A percentile compares a stretch with the other conserved stretches of the same genome.
Evolutionary conservation across 2,113 vertebrate genomes (phyloP).

Genomic region (Neofelis nebulosa): DNA sequence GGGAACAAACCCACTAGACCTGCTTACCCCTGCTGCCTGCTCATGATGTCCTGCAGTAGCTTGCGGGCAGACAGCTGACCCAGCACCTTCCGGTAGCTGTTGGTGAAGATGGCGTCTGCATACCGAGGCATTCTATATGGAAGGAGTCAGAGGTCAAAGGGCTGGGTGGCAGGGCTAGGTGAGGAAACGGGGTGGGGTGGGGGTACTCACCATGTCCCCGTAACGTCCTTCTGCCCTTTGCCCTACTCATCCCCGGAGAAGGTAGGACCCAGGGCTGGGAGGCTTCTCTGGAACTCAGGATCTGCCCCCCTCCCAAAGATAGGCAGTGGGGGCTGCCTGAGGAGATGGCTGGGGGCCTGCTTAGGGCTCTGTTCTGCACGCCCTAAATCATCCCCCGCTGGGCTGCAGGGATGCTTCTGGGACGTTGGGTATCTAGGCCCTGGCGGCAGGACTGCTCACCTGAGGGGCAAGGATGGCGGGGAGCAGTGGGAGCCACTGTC

Average conservation of each 20-base stretch:
- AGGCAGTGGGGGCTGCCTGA: constrained; percentile 42
- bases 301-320: constrained; percentile 55
- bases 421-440: accelerated
- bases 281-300: constrained; percentile 68
- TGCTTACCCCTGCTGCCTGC: constrained; percentile 91
- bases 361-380: neutral
- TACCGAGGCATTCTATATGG: constrained; percentile 89
- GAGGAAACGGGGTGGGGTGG: neutral
- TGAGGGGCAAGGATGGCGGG: constrained; percentile 88
- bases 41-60: constrained; percentile 94
- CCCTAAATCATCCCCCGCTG: too few relatives aligned
- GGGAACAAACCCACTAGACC: neutral
- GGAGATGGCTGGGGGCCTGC: neutral
- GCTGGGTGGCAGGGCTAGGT: neutral
- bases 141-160: constrained; percentile 45
- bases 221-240: constrained; percentile 54
- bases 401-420: neutral
- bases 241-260: constrained; percentile 51
- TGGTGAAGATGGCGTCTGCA: constrained; percentile 95
- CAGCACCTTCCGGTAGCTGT: constrained; percentile 95
- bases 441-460: constrained; percentile 83
- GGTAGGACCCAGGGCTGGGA: constrained; percentile 2
- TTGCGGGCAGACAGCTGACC: constrained; percentile 94
- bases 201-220: constrained; percentile 82
- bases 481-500: constrained; percentile 86